Percentiles rank a stretch among this genome's conserved stretches.
phyloP scores from a whole-genome alignment of 2,888 invertebrate genomes.

The Perdita meconis region DNA sequence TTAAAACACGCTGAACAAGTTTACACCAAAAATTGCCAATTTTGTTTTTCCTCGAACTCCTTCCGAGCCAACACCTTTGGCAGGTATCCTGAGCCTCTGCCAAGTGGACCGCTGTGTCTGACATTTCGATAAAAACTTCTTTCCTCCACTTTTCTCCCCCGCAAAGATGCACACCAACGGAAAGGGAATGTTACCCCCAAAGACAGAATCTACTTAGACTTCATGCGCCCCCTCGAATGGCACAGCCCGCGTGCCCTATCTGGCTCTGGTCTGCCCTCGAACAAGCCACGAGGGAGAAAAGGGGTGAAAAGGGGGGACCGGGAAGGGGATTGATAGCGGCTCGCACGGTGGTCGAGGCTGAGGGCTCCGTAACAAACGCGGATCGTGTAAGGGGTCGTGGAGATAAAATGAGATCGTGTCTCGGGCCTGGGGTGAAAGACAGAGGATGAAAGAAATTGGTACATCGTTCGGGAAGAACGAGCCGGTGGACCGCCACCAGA shows the following conservation, averaged over 20 bases:
- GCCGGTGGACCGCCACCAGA: constrained; percentile 54
- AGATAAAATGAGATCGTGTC: constrained; percentile 84
- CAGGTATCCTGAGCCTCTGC: constrained; percentile 32
- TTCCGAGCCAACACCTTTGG: background rate
- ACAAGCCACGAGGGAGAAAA: constrained; percentile 50
- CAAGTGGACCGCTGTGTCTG: constrained; percentile 31
- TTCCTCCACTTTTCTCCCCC: background rate
- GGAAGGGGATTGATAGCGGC: constrained; percentile 55
- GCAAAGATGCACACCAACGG: background rate
- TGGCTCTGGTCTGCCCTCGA: constrained; percentile 73
- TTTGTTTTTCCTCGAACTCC: background rate
- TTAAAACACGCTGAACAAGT: no score
- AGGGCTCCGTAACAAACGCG: constrained; percentile 80
- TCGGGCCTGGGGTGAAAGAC: constrained; percentile 72
- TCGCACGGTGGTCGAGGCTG: constrained; percentile 60
- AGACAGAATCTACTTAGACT: constrained; percentile 77
- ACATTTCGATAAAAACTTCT: constrained; percentile 53
- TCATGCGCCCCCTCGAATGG: constrained; percentile 69
- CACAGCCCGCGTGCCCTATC: constrained; percentile 81
- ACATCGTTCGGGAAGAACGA: constrained; percentile 79
- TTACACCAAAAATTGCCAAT: no score
- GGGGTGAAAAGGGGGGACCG: constrained; percentile 17
- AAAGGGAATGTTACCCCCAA: constrained; percentile 44
- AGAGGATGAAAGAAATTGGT: constrained; percentile 81
- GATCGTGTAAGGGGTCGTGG: constrained; percentile 81